phyloP scores from a whole-genome alignment of 2,113 vertebrate genomes.

The Pyxicephalus adspersus region DNA sequence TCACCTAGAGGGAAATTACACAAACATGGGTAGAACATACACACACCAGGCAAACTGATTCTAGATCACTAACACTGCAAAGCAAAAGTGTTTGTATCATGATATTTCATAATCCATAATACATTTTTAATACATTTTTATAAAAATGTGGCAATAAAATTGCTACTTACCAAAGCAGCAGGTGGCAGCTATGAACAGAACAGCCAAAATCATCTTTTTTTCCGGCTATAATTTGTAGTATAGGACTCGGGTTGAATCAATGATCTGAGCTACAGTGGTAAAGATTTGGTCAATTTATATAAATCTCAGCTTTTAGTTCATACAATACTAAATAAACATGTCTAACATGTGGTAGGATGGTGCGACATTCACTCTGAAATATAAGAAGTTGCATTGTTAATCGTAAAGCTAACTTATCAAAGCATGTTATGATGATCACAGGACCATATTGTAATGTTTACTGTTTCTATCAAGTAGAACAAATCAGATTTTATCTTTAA shows the following conservation, averaged over 20 bases:
- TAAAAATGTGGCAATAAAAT: not conserved
- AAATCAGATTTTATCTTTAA: slow-evolving; percentile 20
- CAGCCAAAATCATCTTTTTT: not conserved
- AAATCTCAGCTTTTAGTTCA: not conserved
- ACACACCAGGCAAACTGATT: no score
- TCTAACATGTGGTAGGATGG: not conserved
- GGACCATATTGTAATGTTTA: not conserved
- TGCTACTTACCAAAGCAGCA: slow-evolving; percentile 36
- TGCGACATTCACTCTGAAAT: slow-evolving; percentile 23
- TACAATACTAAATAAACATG: not conserved
- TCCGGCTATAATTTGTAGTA: not conserved
- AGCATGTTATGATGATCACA: slow-evolving; percentile 24
- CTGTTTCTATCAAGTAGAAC: slow-evolving; percentile 16
- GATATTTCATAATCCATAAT: no score
- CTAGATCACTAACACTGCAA: no score
- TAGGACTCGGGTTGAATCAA: not conserved
- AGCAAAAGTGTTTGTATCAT: no score
- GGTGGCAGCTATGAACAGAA: not conserved
- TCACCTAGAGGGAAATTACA: no score
- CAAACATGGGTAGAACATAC: no score
- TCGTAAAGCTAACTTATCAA: slow-evolving; percentile 6
- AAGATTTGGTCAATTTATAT: slow-evolving; percentile 38
- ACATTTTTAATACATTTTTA: no score
- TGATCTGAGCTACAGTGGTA: not conserved
- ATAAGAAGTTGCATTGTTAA: slow-evolving; percentile 11